Evolutionary conservation across 2,888 invertebrate genomes (phyloP), one percentile per base, ranked within the genome.

Genomic region (Tigriopus californicus): DNA sequence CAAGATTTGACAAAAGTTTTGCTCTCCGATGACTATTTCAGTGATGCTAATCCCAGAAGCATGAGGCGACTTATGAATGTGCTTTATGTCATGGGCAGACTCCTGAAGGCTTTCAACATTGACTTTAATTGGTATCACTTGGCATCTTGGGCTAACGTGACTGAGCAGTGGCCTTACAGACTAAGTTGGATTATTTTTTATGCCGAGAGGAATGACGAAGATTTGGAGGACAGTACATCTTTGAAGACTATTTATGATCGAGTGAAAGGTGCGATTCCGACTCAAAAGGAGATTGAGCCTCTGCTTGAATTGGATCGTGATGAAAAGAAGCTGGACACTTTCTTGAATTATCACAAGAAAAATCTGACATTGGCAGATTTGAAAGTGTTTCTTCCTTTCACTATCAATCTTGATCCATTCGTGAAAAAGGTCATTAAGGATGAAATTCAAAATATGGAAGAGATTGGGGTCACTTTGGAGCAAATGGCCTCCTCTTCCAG

Each of bases 101-200:
- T 98, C 64, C 76, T 98, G 65, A 88, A 97, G 77, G 91, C 97
- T 68, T 95, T 97, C 78, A 91, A 94, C 75, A 88, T 98, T 66
- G 97, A 98, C 71, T 98, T 98, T 75, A 92, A 90, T 73, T 98
- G 97, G 97, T 90, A 94, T 73, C 85, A 91, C 66, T 77, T 98
- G 66, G 94, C 94, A 62, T 88, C 90, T 61, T 97, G 97, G 97
- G 87, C 97, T 65, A 95, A 97, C 73, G 81, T 98, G 61, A 92
- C 95, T 0, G 98, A 98, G 70, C 97, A 97, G 71, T 98, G 97
- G 97, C 97, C 97, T 0, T 87, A 92, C 73, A 40, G 41, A n/a
- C 88, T 94, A 25, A 94, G 95, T 13, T 95, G 95, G 94, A 84
- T 98, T 67, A 91, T 97, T 63, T 80, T 92, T 67, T 85, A 90